Evolutionary conservation across 2,888 invertebrate genomes (phyloP), one percentile per base, ranked within the genome.

Genomic region (Leptarthrus brevirostris): DNA sequence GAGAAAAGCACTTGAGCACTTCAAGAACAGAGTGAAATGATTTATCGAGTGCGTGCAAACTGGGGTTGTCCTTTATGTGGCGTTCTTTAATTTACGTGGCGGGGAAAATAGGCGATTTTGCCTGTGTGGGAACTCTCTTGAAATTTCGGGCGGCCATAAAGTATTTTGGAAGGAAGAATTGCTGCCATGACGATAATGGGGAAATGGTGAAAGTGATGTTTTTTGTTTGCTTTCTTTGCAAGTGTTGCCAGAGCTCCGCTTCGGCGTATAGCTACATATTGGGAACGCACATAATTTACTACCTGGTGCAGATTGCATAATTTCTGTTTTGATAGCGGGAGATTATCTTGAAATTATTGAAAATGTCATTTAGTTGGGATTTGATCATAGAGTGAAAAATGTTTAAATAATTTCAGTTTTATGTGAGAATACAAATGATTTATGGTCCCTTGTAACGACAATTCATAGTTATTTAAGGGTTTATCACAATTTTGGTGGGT

Each of bases 61-160:
- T 26, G 20, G 47, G 40, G n/a, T 54, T 47, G 14, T 22, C 18
- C 1, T 18, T 54, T 18, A 36, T 44, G 40, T 24, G 14, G 3
- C 20, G 12, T 12, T 49, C 20, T 44, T 12, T 49, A 69, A 30
- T 47, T 61, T 20, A 44, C 58, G 71, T 44, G 61, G 64, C 20
- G 53, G 72, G 56, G 54, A 74, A 49, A 6, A n/a, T 20, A 40
- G 53, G 47, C 24, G 61, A 22, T 10, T 56, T 18, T 64, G 34
- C 30, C 53, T 10, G 26, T 44, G 34, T 56, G 26, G 26, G 64
- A 30, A 16, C 53, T 75, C 69, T 76, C 54, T 64, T 52, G 16
- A 26, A 3, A 12, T 20, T 58, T 58, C 47, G 8, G 74, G 64
- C 74, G 64, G 76, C 76, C 77, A 76, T 77, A 77, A 77, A 77